Conservation (phyloP, 2,888 invertebrate genomes). For the Serripes groenlandicus region DNA sequence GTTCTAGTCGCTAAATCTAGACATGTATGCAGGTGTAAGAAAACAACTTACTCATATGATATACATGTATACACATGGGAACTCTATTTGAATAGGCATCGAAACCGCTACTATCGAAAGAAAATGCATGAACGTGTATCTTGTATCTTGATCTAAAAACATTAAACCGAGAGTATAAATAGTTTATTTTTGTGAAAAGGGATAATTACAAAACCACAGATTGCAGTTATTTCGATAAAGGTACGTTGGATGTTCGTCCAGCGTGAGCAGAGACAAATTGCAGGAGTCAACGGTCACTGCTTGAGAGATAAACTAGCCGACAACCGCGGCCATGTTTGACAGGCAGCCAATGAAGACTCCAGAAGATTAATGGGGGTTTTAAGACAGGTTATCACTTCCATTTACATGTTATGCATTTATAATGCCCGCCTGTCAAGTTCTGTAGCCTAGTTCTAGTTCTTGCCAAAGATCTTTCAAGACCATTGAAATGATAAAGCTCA, state of each 20-base stretch:
- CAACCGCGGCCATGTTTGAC: slow-evolving; percentile 27
- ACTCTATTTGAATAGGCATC: no score
- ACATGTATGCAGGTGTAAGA: no score
- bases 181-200: background rate
- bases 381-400: slow-evolving; percentile 29
- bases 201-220: slow-evolving; percentile 15
- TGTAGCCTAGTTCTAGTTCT: slow-evolving; percentile 3
- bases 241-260: slow-evolving; percentile 9
- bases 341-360: slow-evolving; percentile 11
- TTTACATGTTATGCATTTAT: slow-evolving; percentile 31
- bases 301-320: slow-evolving; percentile 9
- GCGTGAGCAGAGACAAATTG: slow-evolving; percentile 24
- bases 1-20: no score
- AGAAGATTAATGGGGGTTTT: slow-evolving; percentile 27
- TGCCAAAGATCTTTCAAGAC: slow-evolving; percentile 20
- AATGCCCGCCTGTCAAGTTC: slow-evolving; percentile 15
- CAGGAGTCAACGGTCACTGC: slow-evolving; percentile 26
- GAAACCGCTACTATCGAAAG: no score
- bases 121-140: no score
- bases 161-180: background rate
- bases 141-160: no score
- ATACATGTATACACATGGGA: no score
- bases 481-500: slow-evolving; percentile 15
- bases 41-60: no score
- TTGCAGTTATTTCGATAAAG: slow-evolving; percentile 2